These are phyloP conservation scores for Turritopsis rubra DNA, from an alignment of 30 jellyfish, hydroid and myxozoan species.

Conservation along the genomic window DNA sequence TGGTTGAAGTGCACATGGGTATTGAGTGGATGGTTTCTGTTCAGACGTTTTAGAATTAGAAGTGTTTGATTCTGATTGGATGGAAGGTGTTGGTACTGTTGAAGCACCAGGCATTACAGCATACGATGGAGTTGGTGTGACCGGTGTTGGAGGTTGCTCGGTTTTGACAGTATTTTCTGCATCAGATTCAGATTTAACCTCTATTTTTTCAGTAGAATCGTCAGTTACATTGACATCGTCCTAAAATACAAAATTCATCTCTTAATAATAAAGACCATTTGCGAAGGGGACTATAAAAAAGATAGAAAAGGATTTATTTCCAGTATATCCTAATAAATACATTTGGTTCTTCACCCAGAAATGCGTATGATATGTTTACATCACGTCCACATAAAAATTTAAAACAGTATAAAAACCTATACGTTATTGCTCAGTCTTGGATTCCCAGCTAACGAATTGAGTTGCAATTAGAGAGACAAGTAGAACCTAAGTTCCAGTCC, in stretches of 20 bases:
- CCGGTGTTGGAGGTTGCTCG: conserved; percentile 33
- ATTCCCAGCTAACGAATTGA: no score
- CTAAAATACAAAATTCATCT: not conserved
- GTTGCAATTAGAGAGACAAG: no score
- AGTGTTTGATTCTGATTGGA: not conserved
- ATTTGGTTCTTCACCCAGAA: no score
- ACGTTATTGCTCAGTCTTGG: no score
- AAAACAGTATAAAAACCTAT: conserved; percentile 11
- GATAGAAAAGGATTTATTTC: no score
- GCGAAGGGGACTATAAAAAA: no score
- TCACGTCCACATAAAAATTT: no score
- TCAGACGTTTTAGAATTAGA: not conserved
- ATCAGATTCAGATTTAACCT: conserved; percentile 32
- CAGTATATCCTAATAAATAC: no score
- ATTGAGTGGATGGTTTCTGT: not conserved
- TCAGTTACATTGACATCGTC: conserved; percentile 16
- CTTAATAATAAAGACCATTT: no score
- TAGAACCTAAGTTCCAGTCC: no score
- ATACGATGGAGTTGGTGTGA: conserved; percentile 55
- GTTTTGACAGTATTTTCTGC: conserved; percentile 2
- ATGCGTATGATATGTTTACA: no score
- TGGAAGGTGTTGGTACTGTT: conserved; percentile 27
- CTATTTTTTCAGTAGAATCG: conserved; percentile 4
- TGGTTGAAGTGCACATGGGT: not conserved
- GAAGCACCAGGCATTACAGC: conserved; percentile 67